A percentile compares a stretch with the other conserved stretches of the same genome.
phyloP scores from a whole-genome alignment of 2,113 vertebrate species.

The Pseudolaguvia tuberculata region DNA sequence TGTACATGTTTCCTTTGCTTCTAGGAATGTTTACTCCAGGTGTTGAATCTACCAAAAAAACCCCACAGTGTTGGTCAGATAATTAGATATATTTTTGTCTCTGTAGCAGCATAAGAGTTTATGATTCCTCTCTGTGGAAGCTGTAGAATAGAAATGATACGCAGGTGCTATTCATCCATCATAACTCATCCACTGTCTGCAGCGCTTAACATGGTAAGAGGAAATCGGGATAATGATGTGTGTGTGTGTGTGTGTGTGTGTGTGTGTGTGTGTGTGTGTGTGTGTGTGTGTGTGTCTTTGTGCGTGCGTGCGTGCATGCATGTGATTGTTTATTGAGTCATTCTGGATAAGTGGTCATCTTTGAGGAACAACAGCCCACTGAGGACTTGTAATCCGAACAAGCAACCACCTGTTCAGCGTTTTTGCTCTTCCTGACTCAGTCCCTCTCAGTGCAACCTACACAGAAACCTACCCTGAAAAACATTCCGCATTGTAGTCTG shows the following conservation, averaged over 20 bases:
- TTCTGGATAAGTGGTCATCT: constrained; percentile 44
- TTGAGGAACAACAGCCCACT: constrained; percentile 40
- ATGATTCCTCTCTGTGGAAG: background rate
- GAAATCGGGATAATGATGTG: constrained; percentile 13
- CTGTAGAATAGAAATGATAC: constrained; percentile 24
- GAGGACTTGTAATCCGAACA: constrained; percentile 47
- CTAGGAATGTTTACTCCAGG: background rate
- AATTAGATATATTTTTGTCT: background rate
- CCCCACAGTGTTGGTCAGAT: background rate
- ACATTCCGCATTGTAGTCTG: background rate
- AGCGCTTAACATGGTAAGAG: constrained; percentile 1
- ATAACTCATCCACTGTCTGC: constrained; percentile 40
- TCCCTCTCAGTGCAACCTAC: constrained; percentile 2
- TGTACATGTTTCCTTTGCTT: background rate
- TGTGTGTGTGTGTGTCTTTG: constrained; percentile 24
- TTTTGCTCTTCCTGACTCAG: constrained; percentile 16
- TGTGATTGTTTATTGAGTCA: constrained; percentile 36
- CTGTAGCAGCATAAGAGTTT: background rate
- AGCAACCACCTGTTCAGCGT: constrained; percentile 46
- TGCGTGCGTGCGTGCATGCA: background rate
- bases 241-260: constrained; percentile 18
- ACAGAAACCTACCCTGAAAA: background rate
- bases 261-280: background rate
- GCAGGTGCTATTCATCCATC: background rate
- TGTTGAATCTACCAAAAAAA: background rate